Conservation (phyloP, 2,113 vertebrate genomes). For the Eptesicus fuscus region DNA sequence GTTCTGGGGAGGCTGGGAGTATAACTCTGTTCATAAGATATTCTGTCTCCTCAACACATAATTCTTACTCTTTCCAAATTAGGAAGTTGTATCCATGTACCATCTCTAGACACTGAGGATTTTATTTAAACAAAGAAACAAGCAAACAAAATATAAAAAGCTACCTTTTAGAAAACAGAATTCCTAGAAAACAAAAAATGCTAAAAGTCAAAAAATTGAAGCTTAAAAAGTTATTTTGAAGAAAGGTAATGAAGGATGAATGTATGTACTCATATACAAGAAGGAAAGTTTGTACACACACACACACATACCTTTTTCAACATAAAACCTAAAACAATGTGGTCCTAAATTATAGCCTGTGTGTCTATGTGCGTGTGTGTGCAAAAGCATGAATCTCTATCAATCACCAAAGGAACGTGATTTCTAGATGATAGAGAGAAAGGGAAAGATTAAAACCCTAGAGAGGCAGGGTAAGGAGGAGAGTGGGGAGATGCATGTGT, state of each 20-base stretch:
- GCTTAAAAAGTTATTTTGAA: not conserved
- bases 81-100: not conserved
- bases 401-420: not conserved
- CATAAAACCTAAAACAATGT: not conserved
- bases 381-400: not conserved
- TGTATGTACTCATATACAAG: not conserved
- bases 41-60: not conserved
- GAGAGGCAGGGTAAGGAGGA: not conserved
- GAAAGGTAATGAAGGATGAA: not conserved
- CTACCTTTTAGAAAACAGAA: not conserved
- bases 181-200: not conserved
- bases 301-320: not conserved
- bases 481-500: conserved; percentile 23
- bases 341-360: not conserved
- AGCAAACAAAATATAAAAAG: not conserved
- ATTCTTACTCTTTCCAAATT: not conserved
- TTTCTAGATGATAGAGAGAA: not conserved
- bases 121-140: not conserved
- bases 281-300: not conserved
- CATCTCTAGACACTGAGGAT: not conserved
- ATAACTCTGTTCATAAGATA: not conserved
- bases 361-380: not conserved
- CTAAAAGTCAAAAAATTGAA: not conserved
- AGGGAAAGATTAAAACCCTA: not conserved
- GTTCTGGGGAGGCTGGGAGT: not conserved